Evolutionary conservation across 1,140 invertebrate genomes (phyloP).

Genomic region (Belonocnema kinseyi): DNA sequence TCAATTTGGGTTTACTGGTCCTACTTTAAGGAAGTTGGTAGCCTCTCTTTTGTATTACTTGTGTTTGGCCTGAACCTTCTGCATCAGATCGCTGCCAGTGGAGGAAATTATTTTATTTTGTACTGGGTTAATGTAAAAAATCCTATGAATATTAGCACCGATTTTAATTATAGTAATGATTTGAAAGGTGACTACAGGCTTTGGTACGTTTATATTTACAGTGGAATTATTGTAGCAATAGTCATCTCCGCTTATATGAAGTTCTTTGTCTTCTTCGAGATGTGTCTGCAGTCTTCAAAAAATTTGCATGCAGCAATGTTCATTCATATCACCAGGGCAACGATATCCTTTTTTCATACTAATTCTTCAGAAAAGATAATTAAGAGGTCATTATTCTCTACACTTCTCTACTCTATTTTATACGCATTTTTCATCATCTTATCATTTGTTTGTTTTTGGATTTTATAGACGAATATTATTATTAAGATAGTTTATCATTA

Average conservation of each 20-base stretch:
- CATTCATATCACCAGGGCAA: conserved; percentile 81
- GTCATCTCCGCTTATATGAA: conserved; percentile 38
- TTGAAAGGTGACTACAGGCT: conserved; percentile 61
- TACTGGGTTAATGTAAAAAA: conserved; percentile 77
- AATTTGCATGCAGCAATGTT: conserved; percentile 89
- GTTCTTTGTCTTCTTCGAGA: conserved; percentile 77
- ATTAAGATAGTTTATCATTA: neutral
- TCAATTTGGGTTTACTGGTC: conserved; percentile 77
- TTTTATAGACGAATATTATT: neutral
- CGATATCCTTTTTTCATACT: conserved; percentile 89
- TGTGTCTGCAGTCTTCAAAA: conserved; percentile 84
- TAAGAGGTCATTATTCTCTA: conserved; percentile 75
- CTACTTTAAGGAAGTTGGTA: conserved; percentile 80
- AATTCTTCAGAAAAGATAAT: conserved; percentile 86
- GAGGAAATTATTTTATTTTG: conserved; percentile 80
- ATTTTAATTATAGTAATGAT: conserved; percentile 58
- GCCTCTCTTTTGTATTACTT: conserved; percentile 71
- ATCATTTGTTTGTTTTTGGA: neutral
- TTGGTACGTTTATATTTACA: conserved; percentile 44
- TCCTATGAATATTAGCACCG: neutral
- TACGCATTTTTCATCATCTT: neutral
- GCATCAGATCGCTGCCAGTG: conserved; percentile 79
- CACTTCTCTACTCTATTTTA: neutral
- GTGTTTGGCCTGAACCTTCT: conserved; percentile 73
- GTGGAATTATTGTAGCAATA: conserved; percentile 37